Evolutionary conservation across 2,113 vertebrate species (phyloP).

Genomic region (Callospermophilus lateralis): DNA sequence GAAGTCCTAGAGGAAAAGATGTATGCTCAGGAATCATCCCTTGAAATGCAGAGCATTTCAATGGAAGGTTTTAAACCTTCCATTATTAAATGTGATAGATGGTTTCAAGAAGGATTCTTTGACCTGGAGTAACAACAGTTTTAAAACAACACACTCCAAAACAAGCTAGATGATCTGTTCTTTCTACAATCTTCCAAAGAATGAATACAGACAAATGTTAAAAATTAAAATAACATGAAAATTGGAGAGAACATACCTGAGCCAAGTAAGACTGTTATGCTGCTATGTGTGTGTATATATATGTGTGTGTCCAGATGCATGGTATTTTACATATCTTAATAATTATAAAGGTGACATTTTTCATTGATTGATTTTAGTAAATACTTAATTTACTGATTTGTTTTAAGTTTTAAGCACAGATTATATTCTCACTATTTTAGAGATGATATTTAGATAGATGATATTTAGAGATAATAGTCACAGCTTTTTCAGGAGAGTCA

Average conservation of each 20-base stretch:
- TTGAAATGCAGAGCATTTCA: not conserved
- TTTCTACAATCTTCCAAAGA: not conserved
- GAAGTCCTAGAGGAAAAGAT: not conserved
- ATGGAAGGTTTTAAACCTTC: not conserved
- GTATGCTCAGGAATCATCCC: not conserved
- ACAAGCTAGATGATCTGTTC: not conserved
- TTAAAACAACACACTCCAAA: not conserved
- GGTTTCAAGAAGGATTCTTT: not conserved
- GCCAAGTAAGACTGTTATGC: not conserved
- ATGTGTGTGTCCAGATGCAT: not conserved
- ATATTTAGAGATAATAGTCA: not conserved
- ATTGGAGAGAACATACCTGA: not conserved
- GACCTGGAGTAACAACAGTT: not conserved
- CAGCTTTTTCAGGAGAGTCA: not conserved
- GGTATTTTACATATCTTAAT: not conserved
- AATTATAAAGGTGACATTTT: not conserved
- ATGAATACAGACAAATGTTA: not conserved
- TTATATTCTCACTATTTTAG: not conserved
- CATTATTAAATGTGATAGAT: not conserved
- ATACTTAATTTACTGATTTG: not conserved
- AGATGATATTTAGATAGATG: not conserved
- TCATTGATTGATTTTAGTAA: not conserved
- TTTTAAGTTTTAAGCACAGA: not conserved
- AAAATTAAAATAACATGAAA: not conserved
- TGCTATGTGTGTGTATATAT: not conserved